Evolutionary conservation across 2,113 vertebrate species (phyloP), one percentile per base, ranked within the genome.

Genomic region (Mastomys natalensis): DNA sequence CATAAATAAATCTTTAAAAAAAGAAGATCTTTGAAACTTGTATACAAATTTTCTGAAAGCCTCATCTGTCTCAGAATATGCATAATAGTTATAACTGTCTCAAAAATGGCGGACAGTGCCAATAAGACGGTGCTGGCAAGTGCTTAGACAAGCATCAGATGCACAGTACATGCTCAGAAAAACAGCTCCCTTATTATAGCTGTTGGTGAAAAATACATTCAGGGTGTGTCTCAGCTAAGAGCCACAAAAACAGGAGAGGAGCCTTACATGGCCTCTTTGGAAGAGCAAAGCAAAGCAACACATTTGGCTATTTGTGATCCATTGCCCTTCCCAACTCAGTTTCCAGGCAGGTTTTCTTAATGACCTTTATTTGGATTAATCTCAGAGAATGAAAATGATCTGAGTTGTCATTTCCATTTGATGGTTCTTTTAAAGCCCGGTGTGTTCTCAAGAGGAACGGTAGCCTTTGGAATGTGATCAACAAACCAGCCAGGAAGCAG

Each of bases 391-490:
- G 15, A 70, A 82, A 62, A 58, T 78, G n/a, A 85, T 60, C 70
- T 78, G 60, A 81, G 74, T 16, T 60, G 31, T 64, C 7, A 29
- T 91, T 93, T 87, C 70, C 15, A 37, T 90, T 62, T 78, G 53
- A 53, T 48, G 55, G 21, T 92, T 80, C 86, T 90, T 89, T 87
- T 82, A 55, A 68, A 70, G 29, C 53, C 48, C 12, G 51, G 43
- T 81, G 31, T 72, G 60, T 84, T 88, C 93, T 94, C 81, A 58
- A 76, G 91, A 82, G 51, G 31, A 93, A 55, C 16, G 53, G 22
- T 76, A 34, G 8, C 89, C 70, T 89, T 91, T 92, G 78, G 82
- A 91, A 87, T 70, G 73, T 87, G 76, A 90, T 94, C 58, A 48
- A 17, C 87, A 87, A 62, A 76, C 53, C 22, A 60, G 22, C 53